Conservation (phyloP, 2,888 invertebrate genomes). For the Watsonalla cultraria region DNA sequence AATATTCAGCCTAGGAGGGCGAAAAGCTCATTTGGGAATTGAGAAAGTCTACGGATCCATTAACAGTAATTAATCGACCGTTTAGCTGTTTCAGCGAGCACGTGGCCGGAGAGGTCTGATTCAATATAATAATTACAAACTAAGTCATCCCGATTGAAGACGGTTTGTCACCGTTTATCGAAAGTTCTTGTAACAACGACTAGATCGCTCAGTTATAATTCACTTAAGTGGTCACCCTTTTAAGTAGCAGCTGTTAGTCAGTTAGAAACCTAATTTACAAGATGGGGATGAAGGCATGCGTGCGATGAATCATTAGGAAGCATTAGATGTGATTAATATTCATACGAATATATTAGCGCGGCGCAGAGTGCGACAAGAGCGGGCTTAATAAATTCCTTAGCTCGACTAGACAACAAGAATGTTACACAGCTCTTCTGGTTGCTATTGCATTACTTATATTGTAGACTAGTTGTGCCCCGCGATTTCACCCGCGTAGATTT, state of each 20-base stretch:
- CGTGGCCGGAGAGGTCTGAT: neutral
- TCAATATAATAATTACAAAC: neutral
- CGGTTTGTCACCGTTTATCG: too few species aligned
- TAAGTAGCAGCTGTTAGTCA: neutral
- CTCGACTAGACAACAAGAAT: neutral
- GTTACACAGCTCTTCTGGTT: neutral
- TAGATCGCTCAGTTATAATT: neutral
- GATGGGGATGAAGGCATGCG: neutral
- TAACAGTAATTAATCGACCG: neutral
- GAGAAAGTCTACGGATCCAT: constrained; percentile 1
- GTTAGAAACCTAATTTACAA: neutral
- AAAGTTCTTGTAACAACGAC: too few species aligned
- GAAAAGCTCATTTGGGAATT: neutral
- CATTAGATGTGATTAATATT: constrained; percentile 3
- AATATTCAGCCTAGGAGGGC: neutral
- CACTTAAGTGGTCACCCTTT: constrained; percentile 1
- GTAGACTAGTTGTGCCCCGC: too few species aligned
- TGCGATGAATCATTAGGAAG: constrained; percentile 1
- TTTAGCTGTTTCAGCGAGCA: neutral
- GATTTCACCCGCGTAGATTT: too few species aligned
- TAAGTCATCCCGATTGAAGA: neutral
- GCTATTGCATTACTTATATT: too few species aligned
- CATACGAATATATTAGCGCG: constrained; percentile 1
- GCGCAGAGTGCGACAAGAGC: neutral
- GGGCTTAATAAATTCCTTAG: neutral